Evolutionary conservation across 2,888 invertebrate species (phyloP).

Genomic region (Yponomeuta plumbellus): DNA sequence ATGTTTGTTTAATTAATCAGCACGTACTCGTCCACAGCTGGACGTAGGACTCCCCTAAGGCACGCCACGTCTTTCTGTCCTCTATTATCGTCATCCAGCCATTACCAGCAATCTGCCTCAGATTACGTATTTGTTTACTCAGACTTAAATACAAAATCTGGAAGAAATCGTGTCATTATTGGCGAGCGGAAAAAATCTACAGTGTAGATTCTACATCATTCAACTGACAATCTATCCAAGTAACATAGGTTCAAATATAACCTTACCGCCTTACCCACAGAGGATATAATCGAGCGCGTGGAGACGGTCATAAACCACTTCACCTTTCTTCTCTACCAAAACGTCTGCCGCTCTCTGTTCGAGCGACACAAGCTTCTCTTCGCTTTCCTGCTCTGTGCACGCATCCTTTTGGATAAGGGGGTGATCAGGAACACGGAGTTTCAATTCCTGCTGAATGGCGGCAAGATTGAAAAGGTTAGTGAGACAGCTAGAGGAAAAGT

Average conservation of each 20-base stretch:
- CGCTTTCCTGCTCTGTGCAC: conserved; percentile 83
- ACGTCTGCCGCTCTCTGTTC: conserved; percentile 92
- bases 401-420: conserved; percentile 79
- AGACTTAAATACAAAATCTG: too few relatives aligned
- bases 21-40: too few relatives aligned
- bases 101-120: too few relatives aligned
- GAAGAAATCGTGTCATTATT: too few relatives aligned
- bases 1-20: too few relatives aligned
- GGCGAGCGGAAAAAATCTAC: too few relatives aligned
- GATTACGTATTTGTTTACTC: too few relatives aligned
- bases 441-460: conserved; percentile 85
- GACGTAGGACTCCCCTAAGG: too few relatives aligned
- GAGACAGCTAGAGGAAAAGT: neutral
- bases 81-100: too few relatives aligned
- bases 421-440: conserved; percentile 80
- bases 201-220: too few relatives aligned
- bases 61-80: too few relatives aligned
- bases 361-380: conserved; percentile 93
- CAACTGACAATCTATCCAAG: too few relatives aligned
- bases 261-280: conserved; percentile 41
- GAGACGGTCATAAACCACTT: conserved; percentile 87
- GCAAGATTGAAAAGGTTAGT: conserved; percentile 74
- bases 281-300: conserved; percentile 84
- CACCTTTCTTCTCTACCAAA: conserved; percentile 88
- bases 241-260: neutral